phyloP scores from a whole-genome alignment of 2,113 vertebrate species.

The Rallus limicola region DNA sequence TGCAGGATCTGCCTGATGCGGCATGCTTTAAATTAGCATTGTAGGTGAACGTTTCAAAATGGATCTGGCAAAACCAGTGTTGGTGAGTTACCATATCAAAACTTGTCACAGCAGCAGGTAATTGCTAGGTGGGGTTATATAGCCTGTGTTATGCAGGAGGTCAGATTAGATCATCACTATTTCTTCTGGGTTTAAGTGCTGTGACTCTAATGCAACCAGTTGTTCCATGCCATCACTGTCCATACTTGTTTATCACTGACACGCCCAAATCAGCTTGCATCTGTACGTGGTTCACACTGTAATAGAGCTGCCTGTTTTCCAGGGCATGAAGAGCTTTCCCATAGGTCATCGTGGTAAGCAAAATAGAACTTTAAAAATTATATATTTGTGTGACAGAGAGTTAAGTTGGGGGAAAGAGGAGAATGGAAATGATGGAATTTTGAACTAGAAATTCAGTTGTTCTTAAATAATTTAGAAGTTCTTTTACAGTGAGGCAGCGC shows the following conservation, averaged over 20 bases:
- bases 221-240: constrained; percentile 42
- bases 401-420: rapidly evolving
- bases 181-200: constrained; percentile 47
- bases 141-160: constrained; percentile 16
- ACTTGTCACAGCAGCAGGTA: constrained; percentile 29
- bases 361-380: background rate
- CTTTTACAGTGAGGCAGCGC: background rate
- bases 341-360: constrained; percentile 5
- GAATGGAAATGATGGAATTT: background rate
- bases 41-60: constrained; percentile 43
- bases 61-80: constrained; percentile 39
- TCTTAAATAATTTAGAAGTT: background rate
- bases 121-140: constrained; percentile 50
- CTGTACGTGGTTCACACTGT: background rate
- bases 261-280: background rate
- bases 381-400: background rate
- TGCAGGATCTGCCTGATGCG: background rate
- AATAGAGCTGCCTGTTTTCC: background rate
- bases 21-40: background rate
- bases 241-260: constrained; percentile 29
- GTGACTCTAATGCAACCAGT: constrained; percentile 33
- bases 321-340: background rate
- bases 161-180: constrained; percentile 59
- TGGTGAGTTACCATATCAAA: constrained; percentile 27
- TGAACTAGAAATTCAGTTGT: background rate